phyloP scores from a whole-genome alignment of 2,888 invertebrate genomes.

The Chloroclysta siterata region DNA sequence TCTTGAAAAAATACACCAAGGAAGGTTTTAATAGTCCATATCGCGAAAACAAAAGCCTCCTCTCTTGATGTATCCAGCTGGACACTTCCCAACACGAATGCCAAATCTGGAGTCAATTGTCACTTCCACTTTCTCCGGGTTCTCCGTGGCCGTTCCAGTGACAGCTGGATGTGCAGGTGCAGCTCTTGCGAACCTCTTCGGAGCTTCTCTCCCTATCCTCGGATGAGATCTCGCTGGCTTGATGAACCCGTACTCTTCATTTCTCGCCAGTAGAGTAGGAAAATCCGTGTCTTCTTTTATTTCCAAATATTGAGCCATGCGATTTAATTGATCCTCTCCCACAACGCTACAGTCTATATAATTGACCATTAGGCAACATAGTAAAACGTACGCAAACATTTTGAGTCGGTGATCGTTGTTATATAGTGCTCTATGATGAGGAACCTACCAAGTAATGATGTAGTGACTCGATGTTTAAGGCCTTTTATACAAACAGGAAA shows the following conservation, averaged over 20 bases:
- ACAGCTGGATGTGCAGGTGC: neutral
- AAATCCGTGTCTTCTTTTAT: conserved; percentile 1
- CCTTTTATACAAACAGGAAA: conserved; percentile 13
- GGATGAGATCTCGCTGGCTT: neutral
- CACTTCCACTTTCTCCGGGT: conserved; percentile 17
- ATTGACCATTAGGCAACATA: conserved; percentile 20
- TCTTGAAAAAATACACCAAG: too few relatives aligned
- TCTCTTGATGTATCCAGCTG: conserved; percentile 44
- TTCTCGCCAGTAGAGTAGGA: neutral
- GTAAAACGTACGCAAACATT: conserved; percentile 17
- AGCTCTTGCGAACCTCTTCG: conserved; percentile 8
- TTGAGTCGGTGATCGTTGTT: neutral
- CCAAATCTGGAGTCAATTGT: conserved; percentile 40
- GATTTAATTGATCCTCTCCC: neutral
- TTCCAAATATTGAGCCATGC: conserved; percentile 3
- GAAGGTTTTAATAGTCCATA: conserved; percentile 28
- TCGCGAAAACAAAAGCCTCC: conserved; percentile 46
- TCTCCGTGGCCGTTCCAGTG: conserved; percentile 13
- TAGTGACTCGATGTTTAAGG: neutral
- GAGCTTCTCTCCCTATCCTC: conserved; percentile 10
- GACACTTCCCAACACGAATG: conserved; percentile 44
- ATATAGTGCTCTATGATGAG: neutral
- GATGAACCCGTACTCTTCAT: conserved; percentile 1
- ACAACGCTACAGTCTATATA: conserved; percentile 15
- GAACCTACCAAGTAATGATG: conserved; percentile 11